Evolutionary conservation across 2,113 vertebrate genomes (phyloP).

Genomic region (Corythaeola cristata): DNA sequence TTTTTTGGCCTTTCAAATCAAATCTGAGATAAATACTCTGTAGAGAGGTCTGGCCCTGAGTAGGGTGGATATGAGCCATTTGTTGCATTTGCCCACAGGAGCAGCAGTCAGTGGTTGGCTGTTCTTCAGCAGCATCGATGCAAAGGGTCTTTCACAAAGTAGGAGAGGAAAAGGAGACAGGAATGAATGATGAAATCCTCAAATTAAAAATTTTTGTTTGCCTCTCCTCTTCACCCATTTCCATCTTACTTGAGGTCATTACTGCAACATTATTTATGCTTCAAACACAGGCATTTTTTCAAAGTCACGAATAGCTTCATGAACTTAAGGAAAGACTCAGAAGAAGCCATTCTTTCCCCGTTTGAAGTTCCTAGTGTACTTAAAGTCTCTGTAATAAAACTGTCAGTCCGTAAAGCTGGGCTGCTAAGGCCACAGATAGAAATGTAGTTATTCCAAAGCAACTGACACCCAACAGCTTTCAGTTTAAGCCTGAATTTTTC

Average conservation of each 20-base stretch:
- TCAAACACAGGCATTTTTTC: not conserved
- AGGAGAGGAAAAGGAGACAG: not conserved
- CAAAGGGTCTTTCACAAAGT: not conserved
- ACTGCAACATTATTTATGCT: not conserved
- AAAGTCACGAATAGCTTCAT: not conserved
- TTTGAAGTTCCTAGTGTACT: not conserved
- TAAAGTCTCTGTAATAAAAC: not conserved
- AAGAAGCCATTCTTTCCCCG: not conserved
- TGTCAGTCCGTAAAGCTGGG: not conserved
- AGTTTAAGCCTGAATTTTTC: not conserved
- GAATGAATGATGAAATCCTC: not conserved
- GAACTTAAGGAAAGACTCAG: not conserved
- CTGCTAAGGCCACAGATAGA: not conserved
- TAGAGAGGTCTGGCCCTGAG: not conserved
- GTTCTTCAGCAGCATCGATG: not conserved
- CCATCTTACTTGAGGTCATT: not conserved
- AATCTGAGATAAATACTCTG: not conserved
- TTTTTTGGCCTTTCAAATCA: not conserved
- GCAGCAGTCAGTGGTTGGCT: not conserved
- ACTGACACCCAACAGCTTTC: not conserved
- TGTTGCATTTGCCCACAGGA: not conserved
- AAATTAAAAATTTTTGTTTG: not conserved
- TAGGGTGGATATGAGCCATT: not conserved
- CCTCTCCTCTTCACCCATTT: not conserved
- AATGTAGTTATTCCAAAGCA: not conserved